Evolutionary conservation across 1,140 invertebrate genomes (phyloP).

Genomic region (Tetramorium simillimum): DNA sequence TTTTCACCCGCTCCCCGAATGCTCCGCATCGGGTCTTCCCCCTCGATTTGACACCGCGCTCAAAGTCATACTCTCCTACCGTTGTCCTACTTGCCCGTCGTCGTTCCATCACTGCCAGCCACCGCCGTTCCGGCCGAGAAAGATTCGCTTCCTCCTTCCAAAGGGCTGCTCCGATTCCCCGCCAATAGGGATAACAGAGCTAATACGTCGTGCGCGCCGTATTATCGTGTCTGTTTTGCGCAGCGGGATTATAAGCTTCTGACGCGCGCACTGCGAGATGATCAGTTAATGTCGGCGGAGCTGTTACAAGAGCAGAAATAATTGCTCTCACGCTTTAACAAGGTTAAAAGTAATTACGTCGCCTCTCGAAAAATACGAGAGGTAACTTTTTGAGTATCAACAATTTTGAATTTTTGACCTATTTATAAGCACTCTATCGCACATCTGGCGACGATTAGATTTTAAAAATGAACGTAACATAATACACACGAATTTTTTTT

Average conservation of each 20-base stretch:
- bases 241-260: conserved; percentile 29
- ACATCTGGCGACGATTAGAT: neutral
- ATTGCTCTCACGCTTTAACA: neutral
- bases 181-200: conserved; percentile 29
- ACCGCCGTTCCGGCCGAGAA: conserved; percentile 49
- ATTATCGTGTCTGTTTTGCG: conserved; percentile 43
- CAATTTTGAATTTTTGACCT: neutral
- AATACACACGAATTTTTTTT: neutral
- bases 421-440: neutral
- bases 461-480: neutral
- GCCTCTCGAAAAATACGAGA: neutral
- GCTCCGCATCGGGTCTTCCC: conserved; percentile 42
- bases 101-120: conserved; percentile 72
- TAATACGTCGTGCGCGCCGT: conserved; percentile 48
- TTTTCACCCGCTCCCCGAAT: conserved; percentile 49
- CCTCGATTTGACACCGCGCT: conserved; percentile 68
- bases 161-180: neutral
- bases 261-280: neutral
- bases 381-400: neutral
- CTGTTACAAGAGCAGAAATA: neutral
- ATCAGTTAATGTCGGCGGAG: conserved; percentile 37
- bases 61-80: conserved; percentile 51
- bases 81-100: conserved; percentile 31
- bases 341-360: conserved; percentile 16
- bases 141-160: conserved; percentile 44